phyloP scores from a whole-genome alignment of 2,888 invertebrate species.

The Lasioglossum pauxillum region DNA sequence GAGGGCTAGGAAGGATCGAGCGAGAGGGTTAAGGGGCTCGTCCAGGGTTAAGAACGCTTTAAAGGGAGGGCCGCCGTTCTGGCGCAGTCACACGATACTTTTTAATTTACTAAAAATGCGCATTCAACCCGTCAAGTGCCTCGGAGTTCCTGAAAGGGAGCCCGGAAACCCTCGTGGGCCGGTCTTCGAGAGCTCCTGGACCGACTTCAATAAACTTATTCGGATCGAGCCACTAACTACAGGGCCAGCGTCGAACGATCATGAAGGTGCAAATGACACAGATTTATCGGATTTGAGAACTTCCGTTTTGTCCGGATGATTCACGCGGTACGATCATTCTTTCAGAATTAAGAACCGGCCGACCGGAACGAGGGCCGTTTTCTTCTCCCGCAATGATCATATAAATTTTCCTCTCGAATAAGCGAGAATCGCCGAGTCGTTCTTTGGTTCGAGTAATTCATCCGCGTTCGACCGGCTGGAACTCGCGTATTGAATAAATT shows the following conservation, averaged over 20 bases:
- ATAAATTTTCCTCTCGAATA: slow-evolving; percentile 10
- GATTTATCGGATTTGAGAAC: slow-evolving; percentile 53
- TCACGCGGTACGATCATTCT: slow-evolving; percentile 27
- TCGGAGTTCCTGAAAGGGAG: slow-evolving; percentile 57
- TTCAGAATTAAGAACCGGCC: slow-evolving; percentile 41
- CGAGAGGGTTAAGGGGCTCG: slow-evolving; percentile 73
- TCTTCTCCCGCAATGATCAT: slow-evolving; percentile 3
- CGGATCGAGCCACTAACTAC: background rate
- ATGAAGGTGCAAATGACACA: slow-evolving; percentile 45
- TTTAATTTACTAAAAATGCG: slow-evolving; percentile 84
- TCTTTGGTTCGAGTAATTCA: background rate
- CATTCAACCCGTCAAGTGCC: slow-evolving; percentile 80
- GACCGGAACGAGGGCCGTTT: slow-evolving; percentile 41
- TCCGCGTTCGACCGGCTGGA: background rate
- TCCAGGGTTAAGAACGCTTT: slow-evolving; percentile 80
- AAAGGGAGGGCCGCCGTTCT: slow-evolving; percentile 75
- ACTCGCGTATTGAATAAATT: slow-evolving; percentile 19
- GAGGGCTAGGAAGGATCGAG: slow-evolving; percentile 64
- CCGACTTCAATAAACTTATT: slow-evolving; percentile 75
- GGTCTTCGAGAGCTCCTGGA: slow-evolving; percentile 70
- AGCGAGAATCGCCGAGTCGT: background rate
- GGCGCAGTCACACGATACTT: slow-evolving; percentile 83
- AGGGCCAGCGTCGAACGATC: slow-evolving; percentile 23
- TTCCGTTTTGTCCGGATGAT: slow-evolving; percentile 1
- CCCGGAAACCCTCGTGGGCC: slow-evolving; percentile 53